Evolutionary conservation across 2,888 invertebrate genomes (phyloP).

Genomic region (Autographa pulchrina): DNA sequence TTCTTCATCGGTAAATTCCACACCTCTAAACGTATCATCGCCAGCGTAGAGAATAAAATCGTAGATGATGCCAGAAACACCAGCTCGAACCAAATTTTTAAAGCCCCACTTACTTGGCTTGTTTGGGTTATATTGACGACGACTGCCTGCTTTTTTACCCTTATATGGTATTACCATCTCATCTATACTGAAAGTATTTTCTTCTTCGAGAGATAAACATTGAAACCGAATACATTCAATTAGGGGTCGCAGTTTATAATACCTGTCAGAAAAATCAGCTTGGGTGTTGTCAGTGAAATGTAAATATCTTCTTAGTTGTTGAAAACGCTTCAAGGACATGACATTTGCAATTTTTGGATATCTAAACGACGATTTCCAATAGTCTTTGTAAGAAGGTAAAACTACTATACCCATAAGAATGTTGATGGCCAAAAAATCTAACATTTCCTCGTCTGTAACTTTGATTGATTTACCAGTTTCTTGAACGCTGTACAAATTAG

Average conservation of each 20-base stretch:
- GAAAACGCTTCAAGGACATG: slow-evolving; percentile 61
- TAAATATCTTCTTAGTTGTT: slow-evolving; percentile 55
- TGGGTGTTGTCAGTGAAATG: slow-evolving; percentile 62
- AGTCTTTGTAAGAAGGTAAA: slow-evolving; percentile 59
- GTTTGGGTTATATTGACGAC: slow-evolving; percentile 66
- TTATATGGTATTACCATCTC: slow-evolving; percentile 40
- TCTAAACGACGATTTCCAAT: slow-evolving; percentile 51
- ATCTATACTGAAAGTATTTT: slow-evolving; percentile 10
- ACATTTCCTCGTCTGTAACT: slow-evolving; percentile 47
- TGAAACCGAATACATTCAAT: slow-evolving; percentile 12
- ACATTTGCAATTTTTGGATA: slow-evolving; percentile 54
- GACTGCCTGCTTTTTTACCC: slow-evolving; percentile 60
- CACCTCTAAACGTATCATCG: slow-evolving; percentile 58
- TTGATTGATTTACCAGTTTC: slow-evolving; percentile 25
- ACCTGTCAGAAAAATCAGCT: slow-evolving; percentile 33
- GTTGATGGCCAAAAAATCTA: slow-evolving; percentile 61
- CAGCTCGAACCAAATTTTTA: slow-evolving; percentile 62
- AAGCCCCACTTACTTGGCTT: slow-evolving; percentile 70
- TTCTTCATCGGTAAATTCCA: slow-evolving; percentile 11
- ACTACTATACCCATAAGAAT: slow-evolving; percentile 63
- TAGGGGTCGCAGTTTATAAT: slow-evolving; percentile 38
- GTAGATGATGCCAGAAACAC: slow-evolving; percentile 64
- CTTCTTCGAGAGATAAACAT: slow-evolving; percentile 25
- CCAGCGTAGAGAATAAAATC: slow-evolving; percentile 57
- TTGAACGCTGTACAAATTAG: slow-evolving; percentile 19